Conservation (phyloP, 2,888 invertebrate species). For the Teleogryllus oceanicus region DNA sequence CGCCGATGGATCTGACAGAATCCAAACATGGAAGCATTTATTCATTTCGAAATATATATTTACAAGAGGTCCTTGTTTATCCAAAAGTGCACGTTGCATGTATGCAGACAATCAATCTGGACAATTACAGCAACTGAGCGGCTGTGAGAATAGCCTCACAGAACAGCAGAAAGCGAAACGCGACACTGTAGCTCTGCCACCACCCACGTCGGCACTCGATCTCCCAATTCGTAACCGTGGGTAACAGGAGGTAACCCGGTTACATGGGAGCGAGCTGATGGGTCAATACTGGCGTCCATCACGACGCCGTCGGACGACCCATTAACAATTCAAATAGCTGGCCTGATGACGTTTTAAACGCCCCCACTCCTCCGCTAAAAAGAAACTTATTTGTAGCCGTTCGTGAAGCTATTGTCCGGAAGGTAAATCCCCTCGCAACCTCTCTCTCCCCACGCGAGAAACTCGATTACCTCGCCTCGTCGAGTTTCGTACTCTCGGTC, state of each 20-base stretch:
- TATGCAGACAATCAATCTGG: too few species aligned
- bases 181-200: too few species aligned
- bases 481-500: not conserved
- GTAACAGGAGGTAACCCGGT: not conserved
- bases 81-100: too few species aligned
- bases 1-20: too few species aligned
- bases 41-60: too few species aligned
- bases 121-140: too few species aligned
- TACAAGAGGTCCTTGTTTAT: too few species aligned
- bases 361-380: not conserved
- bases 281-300: not conserved
- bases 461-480: not conserved
- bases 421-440: not conserved
- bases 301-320: not conserved
- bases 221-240: not conserved
- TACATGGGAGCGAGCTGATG: not conserved
- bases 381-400: not conserved
- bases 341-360: not conserved
- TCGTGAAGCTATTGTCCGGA: not conserved
- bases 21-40: too few species aligned
- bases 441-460: not conserved
- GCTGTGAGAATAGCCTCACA: too few species aligned
- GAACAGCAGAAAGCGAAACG: too few species aligned
- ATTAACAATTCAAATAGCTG: constrained; percentile 8
- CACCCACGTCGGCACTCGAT: too few species aligned